These are phyloP conservation scores for Thinocorus orbignyianus DNA, from an alignment of 2,113 vertebrate species.

Conservation along the genomic window DNA sequence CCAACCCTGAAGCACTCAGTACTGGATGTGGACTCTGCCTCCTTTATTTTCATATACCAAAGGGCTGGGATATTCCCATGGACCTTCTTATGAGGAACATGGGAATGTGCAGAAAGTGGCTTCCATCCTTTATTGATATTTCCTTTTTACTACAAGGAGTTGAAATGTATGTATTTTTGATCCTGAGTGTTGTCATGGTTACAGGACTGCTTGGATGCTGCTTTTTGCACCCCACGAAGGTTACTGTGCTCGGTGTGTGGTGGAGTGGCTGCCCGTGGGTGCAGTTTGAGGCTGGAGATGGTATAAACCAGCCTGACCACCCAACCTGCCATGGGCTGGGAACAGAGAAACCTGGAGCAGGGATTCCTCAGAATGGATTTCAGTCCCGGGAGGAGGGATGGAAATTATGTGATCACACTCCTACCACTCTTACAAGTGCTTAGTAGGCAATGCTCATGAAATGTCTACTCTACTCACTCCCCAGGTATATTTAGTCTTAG, in stretches of 20 bases:
- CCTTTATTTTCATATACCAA: background rate
- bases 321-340: background rate
- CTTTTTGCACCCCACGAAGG: background rate
- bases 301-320: background rate
- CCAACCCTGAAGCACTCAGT: background rate
- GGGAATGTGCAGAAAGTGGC: background rate
- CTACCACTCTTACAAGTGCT: background rate
- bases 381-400: background rate
- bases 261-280: background rate
- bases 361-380: background rate
- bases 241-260: background rate
- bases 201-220: conserved; percentile 25
- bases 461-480: background rate
- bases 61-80: conserved; percentile 3
- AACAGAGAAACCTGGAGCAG: background rate
- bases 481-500: background rate
- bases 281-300: background rate
- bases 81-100: background rate
- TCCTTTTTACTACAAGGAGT: conserved; percentile 37
- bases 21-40: background rate
- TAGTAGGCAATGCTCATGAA: background rate
- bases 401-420: background rate
- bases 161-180: conserved; percentile 38
- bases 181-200: conserved; percentile 46
- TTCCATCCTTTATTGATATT: conserved; percentile 24